phyloP scores from a whole-genome alignment of 2,113 vertebrate species.

The Odontesthes bonariensis region DNA sequence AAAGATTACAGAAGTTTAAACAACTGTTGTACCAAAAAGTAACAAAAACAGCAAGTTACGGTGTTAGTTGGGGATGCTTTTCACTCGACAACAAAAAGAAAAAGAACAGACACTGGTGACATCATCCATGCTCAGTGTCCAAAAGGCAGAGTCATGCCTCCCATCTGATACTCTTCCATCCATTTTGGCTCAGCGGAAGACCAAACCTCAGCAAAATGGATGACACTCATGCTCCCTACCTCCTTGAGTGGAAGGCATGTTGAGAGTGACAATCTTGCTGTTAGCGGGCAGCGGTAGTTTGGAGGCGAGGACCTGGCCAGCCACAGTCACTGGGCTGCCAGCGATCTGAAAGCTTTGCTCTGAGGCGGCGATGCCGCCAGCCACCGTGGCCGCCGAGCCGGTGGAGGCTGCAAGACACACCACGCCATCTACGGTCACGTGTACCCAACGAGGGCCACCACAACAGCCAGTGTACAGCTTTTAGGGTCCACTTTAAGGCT shows the following conservation, averaged over 20 bases:
- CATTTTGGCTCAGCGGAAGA: conserved; percentile 11
- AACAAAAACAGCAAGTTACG: not conserved
- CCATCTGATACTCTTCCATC: conserved; percentile 29
- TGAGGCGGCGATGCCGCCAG: conserved; percentile 87
- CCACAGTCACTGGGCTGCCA: conserved; percentile 91
- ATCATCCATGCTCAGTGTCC: conserved; percentile 22
- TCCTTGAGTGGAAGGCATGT: conserved; percentile 94
- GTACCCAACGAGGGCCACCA: conserved; percentile 50
- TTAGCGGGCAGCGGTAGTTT: conserved; percentile 96
- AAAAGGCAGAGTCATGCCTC: not conserved
- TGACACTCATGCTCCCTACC: conserved; percentile 85
- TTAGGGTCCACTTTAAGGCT: conserved; percentile 84
- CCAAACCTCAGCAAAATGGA: conserved; percentile 29
- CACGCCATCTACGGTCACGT: conserved; percentile 72
- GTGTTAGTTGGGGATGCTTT: not conserved
- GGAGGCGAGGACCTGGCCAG: conserved; percentile 92
- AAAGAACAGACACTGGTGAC: not conserved
- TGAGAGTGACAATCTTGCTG: conserved; percentile 98
- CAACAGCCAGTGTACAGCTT: conserved; percentile 81
- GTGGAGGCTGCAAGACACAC: conserved; percentile 89
- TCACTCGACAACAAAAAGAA: not conserved
- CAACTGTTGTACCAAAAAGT: not conserved
- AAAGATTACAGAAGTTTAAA: not conserved
- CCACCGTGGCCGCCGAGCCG: conserved; percentile 89
- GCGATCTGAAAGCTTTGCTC: conserved; percentile 96